A percentile compares a stretch with the other conserved stretches of the same genome.
These are phyloP conservation scores for Pristis pectinata DNA, from an alignment of 2,797 vertebrate genomes.

Conservation along the genomic window DNA sequence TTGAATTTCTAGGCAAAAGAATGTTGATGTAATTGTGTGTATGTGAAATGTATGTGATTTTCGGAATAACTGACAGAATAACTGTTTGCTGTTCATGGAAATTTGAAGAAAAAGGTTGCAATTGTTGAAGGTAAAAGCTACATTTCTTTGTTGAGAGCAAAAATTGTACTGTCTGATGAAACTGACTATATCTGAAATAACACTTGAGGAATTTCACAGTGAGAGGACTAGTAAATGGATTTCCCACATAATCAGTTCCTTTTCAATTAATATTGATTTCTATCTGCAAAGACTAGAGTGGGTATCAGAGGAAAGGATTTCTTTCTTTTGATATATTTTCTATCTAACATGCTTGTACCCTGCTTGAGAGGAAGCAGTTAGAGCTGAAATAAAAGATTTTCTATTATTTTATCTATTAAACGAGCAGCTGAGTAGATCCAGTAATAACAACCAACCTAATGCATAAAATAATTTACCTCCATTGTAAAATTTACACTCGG, in stretches of 20 bases:
- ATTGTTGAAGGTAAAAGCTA: not conserved
- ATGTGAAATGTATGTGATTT: not conserved
- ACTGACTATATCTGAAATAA: not conserved
- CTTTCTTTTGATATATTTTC: conserved; percentile 6
- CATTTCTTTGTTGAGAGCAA: not conserved
- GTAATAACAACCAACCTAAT: not conserved
- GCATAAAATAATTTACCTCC: not conserved
- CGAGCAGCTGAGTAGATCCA: not conserved
- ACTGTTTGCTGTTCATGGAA: not conserved
- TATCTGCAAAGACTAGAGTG: not conserved
- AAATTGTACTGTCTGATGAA: not conserved
- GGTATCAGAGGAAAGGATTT: not conserved
- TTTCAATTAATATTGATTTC: conserved; percentile 27
- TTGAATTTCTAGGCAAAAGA: not conserved
- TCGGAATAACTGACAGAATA: not conserved
- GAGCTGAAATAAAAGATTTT: not conserved
- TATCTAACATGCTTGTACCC: not conserved
- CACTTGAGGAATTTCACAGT: not conserved
- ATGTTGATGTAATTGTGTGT: not conserved
- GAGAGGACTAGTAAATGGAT: not conserved
- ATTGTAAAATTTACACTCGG: not conserved
- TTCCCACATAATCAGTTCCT: conserved; percentile 1
- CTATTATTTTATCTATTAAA: not conserved
- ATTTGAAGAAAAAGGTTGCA: not conserved
- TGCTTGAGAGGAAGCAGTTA: not conserved